A percentile compares a stretch with the other conserved stretches of the same genome.
phyloP scores from a whole-genome alignment of 1,140 invertebrate genomes.

The Sinonovacula constricta region DNA sequence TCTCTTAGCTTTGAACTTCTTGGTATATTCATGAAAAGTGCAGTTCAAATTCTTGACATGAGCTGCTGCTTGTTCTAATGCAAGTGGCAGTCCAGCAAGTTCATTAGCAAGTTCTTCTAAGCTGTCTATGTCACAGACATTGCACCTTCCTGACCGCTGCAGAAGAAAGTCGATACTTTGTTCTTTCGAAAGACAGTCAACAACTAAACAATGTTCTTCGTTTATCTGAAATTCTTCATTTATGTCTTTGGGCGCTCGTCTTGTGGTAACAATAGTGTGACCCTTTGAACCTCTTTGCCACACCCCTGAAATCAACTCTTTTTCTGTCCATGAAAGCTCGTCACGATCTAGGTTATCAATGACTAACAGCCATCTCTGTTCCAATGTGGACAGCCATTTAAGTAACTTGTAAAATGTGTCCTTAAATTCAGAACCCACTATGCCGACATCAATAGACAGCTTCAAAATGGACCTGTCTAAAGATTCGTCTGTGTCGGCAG shows the following conservation, averaged over 20 bases:
- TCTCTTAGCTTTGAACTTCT: slow-evolving; percentile 22
- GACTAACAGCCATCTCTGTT: slow-evolving; percentile 43
- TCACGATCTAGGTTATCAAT: slow-evolving; percentile 42
- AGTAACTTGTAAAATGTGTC: slow-evolving; percentile 17
- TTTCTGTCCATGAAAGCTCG: slow-evolving; percentile 7
- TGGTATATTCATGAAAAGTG: slow-evolving; percentile 15
- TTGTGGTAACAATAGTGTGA: slow-evolving; percentile 17
- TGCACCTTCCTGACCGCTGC: background rate
- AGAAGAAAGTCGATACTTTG: slow-evolving; percentile 22
- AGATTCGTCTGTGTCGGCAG: too few species aligned
- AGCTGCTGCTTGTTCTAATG: slow-evolving; percentile 55
- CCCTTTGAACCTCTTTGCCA: slow-evolving; percentile 32
- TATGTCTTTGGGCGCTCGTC: background rate
- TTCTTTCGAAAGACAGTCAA: background rate
- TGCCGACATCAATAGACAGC: slow-evolving; percentile 30
- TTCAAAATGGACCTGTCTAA: too few species aligned
- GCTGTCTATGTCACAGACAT: background rate
- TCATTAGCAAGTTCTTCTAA: slow-evolving; percentile 4
- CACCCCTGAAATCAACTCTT: slow-evolving; percentile 30
- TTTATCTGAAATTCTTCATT: slow-evolving; percentile 1
- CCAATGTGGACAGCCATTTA: slow-evolving; percentile 8
- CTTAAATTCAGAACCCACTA: slow-evolving; percentile 13
- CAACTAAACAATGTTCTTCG: background rate
- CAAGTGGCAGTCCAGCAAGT: slow-evolving; percentile 43
- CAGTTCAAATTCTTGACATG: too few species aligned